phyloP scores from a whole-genome alignment of 1,140 invertebrate genomes.

The Chelonus insularis region DNA sequence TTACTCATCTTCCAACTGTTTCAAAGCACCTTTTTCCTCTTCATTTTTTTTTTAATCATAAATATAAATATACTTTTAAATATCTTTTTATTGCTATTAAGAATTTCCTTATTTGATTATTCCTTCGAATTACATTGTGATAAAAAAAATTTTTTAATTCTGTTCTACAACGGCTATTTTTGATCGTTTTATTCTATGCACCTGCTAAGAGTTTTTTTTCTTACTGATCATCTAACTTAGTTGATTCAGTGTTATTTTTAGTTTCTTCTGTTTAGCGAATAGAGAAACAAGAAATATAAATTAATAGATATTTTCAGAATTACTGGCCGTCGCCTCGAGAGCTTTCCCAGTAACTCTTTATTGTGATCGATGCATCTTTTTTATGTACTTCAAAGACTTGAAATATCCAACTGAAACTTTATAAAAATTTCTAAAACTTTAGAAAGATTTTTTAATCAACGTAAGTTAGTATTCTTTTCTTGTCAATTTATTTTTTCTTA shows the following conservation, averaged over 20 bases:
- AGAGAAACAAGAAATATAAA: neutral
- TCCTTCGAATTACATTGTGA: too few species aligned
- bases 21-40: neutral
- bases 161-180: too few species aligned
- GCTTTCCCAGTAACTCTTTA: slow-evolving; percentile 1
- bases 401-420: slow-evolving; percentile 3
- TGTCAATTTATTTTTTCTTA: slow-evolving; percentile 13
- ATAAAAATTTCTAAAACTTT: neutral
- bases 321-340: slow-evolving; percentile 14
- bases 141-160: neutral
- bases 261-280: too few species aligned
- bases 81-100: too few species aligned
- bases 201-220: neutral
- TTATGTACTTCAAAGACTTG: neutral
- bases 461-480: too few species aligned
- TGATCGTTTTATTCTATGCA: too few species aligned
- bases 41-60: neutral
- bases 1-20: neutral
- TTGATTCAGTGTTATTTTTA: too few species aligned
- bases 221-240: neutral
- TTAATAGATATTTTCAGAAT: neutral
- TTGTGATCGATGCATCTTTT: slow-evolving; percentile 6
- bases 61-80: too few species aligned
- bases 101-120: too few species aligned
- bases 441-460: too few species aligned